These are phyloP conservation scores for Atrina japonica DNA, from an alignment of 2,888 invertebrate genomes.

Conservation along the genomic window DNA sequence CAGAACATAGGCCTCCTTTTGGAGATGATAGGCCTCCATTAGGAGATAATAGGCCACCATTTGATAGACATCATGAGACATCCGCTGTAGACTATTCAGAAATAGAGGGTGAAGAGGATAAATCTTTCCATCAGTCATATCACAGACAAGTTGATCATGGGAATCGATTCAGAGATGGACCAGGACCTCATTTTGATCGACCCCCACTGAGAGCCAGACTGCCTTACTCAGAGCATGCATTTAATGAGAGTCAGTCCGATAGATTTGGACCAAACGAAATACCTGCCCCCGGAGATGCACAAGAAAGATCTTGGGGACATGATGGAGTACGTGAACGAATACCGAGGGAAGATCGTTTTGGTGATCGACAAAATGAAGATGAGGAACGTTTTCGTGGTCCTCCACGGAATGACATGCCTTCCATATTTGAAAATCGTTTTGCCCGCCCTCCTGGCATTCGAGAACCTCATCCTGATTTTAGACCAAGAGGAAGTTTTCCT, in stretches of 20 bases:
- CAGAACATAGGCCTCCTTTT: slow-evolving; percentile 5
- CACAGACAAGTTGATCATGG: slow-evolving; percentile 1
- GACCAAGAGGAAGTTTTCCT: slow-evolving; percentile 9
- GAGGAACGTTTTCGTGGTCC: slow-evolving; percentile 5
- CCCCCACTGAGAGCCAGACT: slow-evolving; percentile 4
- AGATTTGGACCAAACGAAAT: neutral
- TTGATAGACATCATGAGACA: slow-evolving; percentile 10
- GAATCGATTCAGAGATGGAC: no score
- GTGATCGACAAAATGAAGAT: neutral
- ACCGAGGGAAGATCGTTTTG: neutral
- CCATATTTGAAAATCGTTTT: slow-evolving; percentile 16
- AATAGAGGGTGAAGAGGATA: neutral
- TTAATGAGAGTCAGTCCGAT: neutral
- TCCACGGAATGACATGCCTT: slow-evolving; percentile 20
- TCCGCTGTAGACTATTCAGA: neutral
- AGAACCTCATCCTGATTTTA: slow-evolving; percentile 6
- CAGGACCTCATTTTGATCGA: slow-evolving; percentile 16
- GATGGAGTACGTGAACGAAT: neutral
- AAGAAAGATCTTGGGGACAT: neutral
- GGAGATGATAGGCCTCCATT: slow-evolving; percentile 12
- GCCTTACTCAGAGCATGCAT: neutral
- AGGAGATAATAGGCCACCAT: slow-evolving; percentile 11
- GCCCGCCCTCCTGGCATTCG: slow-evolving; percentile 8
- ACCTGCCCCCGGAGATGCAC: neutral
- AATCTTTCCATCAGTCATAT: neutral